Conservation (phyloP, 2,113 vertebrate species). For the Neolamprologus longior region DNA sequence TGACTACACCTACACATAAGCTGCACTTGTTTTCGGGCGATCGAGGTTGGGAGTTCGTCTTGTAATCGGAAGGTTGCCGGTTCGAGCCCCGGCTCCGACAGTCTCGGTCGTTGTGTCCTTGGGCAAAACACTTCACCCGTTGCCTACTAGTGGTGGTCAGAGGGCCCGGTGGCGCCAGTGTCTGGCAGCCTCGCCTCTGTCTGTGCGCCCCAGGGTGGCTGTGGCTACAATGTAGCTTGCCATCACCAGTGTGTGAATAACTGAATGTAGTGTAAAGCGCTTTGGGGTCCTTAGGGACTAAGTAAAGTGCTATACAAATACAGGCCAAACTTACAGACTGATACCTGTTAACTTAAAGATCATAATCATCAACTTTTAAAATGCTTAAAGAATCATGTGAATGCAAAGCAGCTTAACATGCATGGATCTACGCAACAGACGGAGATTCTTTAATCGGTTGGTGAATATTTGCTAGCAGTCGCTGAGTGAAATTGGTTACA, state of each 20-base stretch:
- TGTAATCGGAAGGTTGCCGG: accelerated
- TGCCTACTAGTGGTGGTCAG: neutral
- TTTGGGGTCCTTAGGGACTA: neutral
- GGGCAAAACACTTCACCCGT: neutral
- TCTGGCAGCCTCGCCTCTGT: neutral
- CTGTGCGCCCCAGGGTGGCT: accelerated
- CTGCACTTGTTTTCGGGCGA: neutral
- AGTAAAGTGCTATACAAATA: neutral
- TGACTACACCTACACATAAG: neutral
- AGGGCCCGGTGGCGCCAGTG: neutral
- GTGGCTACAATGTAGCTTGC: no score
- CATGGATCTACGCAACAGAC: neutral
- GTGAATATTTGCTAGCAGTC: neutral
- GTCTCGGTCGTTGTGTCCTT: accelerated
- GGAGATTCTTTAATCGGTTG: neutral
- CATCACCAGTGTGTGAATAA: neutral
- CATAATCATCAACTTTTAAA: neutral
- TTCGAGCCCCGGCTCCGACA: accelerated
- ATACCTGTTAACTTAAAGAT: accelerated
- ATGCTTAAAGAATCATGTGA: neutral
- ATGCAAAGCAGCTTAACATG: neutral
- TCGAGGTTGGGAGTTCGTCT: accelerated
- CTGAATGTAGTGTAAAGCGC: neutral
- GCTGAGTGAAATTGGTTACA: neutral
- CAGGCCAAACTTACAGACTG: neutral